Evolutionary conservation across 2,113 vertebrate species (phyloP).

Genomic region (Daubentonia madagascariensis): DNA sequence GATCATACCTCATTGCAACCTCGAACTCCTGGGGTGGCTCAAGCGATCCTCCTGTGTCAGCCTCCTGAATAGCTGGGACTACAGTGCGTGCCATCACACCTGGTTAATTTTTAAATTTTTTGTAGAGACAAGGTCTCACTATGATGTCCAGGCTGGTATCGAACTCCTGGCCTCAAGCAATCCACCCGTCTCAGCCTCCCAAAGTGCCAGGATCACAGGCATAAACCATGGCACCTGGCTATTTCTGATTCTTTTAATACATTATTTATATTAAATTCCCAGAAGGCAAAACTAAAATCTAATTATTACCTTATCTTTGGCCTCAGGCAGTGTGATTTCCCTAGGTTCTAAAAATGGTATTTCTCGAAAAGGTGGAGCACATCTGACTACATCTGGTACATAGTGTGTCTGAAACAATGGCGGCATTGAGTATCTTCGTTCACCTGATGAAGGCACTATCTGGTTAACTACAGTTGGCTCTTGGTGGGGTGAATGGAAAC

Average conservation of each 20-base stretch:
- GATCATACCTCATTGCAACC: too few relatives aligned
- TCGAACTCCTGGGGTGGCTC: too few relatives aligned
- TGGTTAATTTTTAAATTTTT: too few relatives aligned
- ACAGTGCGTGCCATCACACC: too few relatives aligned
- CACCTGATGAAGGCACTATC: conserved; percentile 82
- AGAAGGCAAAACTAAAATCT: neutral
- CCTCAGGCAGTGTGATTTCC: conserved; percentile 76
- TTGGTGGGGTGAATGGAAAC: conserved; percentile 80
- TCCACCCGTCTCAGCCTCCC: too few relatives aligned
- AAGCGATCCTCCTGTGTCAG: too few relatives aligned
- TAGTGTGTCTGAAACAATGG: conserved; percentile 28
- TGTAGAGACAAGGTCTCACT: too few relatives aligned
- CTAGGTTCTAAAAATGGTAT: conserved; percentile 65
- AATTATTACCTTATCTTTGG: conserved; percentile 89
- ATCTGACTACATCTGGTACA: conserved; percentile 67
- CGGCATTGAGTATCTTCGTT: conserved; percentile 71
- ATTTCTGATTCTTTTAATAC: conserved; percentile 20
- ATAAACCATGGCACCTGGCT: too few relatives aligned
- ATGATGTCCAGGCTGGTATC: too few relatives aligned
- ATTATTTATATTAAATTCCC: conserved; percentile 3
- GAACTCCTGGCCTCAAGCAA: too few relatives aligned
- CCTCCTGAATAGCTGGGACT: too few relatives aligned
- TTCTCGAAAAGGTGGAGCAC: conserved; percentile 74
- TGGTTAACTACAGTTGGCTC: conserved; percentile 74
- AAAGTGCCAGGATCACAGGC: too few relatives aligned